These are phyloP conservation scores for Drosophila subsilvestris DNA, from an alignment of 2,888 invertebrate species.

Conservation along the genomic window DNA sequence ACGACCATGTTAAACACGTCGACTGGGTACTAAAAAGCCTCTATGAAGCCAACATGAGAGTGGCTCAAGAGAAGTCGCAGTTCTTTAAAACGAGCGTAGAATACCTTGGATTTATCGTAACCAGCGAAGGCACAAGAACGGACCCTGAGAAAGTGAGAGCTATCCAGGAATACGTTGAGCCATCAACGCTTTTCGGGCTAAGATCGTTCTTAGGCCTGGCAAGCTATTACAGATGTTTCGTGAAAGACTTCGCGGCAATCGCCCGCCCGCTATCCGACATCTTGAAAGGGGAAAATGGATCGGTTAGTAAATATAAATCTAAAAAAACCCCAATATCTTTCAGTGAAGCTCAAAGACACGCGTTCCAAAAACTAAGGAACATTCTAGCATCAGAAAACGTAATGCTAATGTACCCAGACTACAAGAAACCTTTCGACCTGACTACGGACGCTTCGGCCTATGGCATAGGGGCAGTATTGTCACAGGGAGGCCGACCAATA, in stretches of 20 bases:
- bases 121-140: too few species aligned
- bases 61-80: too few species aligned
- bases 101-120: too few species aligned
- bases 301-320: neutral
- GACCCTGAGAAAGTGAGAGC: too few species aligned
- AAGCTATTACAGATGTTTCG: neutral
- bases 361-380: neutral
- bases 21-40: too few species aligned
- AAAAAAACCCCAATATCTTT: neutral
- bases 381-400: constrained; percentile 5
- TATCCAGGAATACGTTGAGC: too few species aligned
- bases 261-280: neutral
- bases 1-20: too few species aligned
- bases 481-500: constrained; percentile 1
- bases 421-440: constrained; percentile 7
- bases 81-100: too few species aligned
- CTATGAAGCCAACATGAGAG: too few species aligned
- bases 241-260: neutral
- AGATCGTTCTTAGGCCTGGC: too few species aligned
- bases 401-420: constrained; percentile 6
- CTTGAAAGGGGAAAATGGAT: neutral
- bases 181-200: too few species aligned
- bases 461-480: constrained; percentile 11
- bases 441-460: constrained; percentile 9
- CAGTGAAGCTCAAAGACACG: neutral